These are phyloP conservation scores for Cabera pusaria DNA, from an alignment of 2,888 invertebrate genomes.

Conservation along the genomic window DNA sequence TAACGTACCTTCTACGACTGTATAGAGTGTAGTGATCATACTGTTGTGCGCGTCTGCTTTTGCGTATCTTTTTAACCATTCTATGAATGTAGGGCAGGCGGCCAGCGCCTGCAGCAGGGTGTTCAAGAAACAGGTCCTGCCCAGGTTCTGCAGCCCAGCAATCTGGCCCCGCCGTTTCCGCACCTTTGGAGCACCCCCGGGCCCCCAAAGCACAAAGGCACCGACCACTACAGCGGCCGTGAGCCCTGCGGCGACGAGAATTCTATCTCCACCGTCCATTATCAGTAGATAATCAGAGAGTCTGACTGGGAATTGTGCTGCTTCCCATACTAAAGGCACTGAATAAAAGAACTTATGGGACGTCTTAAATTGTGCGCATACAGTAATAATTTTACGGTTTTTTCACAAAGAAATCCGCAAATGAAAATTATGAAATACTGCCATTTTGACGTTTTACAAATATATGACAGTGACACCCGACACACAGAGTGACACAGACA, in stretches of 20 bases:
- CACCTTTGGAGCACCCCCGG: conserved; percentile 85
- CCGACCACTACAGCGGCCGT: conserved; percentile 92
- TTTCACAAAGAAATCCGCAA: conserved; percentile 17
- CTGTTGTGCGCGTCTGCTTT: conserved; percentile 86
- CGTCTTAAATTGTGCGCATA: conserved; percentile 4
- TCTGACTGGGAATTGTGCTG: conserved; percentile 2
- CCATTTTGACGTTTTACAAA: conserved; percentile 10
- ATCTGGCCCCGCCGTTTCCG: conserved; percentile 88
- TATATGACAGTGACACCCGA: too few relatives aligned
- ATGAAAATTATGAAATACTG: conserved; percentile 4
- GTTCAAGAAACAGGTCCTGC: conserved; percentile 96
- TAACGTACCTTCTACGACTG: conserved; percentile 88
- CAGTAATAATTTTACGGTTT: conserved; percentile 23
- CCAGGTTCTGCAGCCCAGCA: conserved; percentile 94
- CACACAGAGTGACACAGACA: too few relatives aligned
- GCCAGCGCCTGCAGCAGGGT: conserved; percentile 95
- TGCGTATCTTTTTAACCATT: conserved; percentile 90
- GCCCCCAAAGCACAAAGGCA: conserved; percentile 93
- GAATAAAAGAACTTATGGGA: conserved; percentile 1
- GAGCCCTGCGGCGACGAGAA: conserved; percentile 90
- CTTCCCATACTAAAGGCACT: conserved; percentile 19
- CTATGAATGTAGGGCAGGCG: conserved; percentile 92
- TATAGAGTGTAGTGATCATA: conserved; percentile 88
- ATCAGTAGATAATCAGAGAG: conserved; percentile 32
- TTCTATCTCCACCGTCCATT: conserved; percentile 90